phyloP scores from a whole-genome alignment of 2,888 invertebrate species.

The Andricus quercusramuli region DNA sequence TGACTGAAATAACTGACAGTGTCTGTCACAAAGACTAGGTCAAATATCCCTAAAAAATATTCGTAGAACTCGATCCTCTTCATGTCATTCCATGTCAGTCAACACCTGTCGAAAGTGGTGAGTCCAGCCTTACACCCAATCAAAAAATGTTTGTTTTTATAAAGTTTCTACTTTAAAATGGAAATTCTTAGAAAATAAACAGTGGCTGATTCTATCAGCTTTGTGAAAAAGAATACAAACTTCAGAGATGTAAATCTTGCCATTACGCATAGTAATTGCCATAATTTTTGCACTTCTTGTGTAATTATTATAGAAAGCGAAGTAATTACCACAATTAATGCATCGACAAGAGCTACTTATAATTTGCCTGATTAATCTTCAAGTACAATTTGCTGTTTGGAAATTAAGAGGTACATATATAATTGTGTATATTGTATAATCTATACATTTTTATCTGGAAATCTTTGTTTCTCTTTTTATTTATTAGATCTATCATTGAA shows the following conservation, averaged over 20 bases:
- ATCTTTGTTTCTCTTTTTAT: too few relatives aligned
- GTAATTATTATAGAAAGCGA: conserved; percentile 32
- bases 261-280: conserved; percentile 26
- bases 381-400: not conserved
- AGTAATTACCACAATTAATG: conserved; percentile 26
- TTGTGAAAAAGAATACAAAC: conserved; percentile 10
- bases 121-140: too few relatives aligned
- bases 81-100: too few relatives aligned
- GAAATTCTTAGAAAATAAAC: conserved; percentile 7
- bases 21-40: too few relatives aligned
- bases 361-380: not conserved
- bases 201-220: conserved; percentile 4
- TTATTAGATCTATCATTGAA: not conserved
- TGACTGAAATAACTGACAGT: too few relatives aligned
- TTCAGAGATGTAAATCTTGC: conserved; percentile 28
- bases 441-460: too few relatives aligned
- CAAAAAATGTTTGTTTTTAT: not conserved
- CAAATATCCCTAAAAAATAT: too few relatives aligned
- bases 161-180: not conserved
- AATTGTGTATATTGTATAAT: too few relatives aligned
- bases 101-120: too few relatives aligned
- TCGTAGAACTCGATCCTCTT: too few relatives aligned
- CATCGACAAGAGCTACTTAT: conserved; percentile 20
- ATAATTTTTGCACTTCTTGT: conserved; percentile 23
- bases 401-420: not conserved